Evolutionary conservation across 2,797 vertebrate species (phyloP).

Genomic region (Urosaurus nigricauda): DNA sequence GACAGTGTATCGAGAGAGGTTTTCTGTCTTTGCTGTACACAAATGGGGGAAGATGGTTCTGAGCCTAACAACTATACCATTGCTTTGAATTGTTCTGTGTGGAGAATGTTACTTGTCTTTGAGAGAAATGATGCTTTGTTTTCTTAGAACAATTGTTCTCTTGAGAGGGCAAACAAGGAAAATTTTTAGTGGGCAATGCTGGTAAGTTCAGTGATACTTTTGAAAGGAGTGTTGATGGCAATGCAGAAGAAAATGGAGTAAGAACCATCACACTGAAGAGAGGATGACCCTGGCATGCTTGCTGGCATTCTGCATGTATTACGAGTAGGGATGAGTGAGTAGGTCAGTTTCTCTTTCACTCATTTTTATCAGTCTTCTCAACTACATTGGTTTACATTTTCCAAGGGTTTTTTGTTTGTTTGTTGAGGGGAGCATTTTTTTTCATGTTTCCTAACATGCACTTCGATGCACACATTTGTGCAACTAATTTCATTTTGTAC

Average conservation of each 20-base stretch:
- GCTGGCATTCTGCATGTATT: background rate
- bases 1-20: background rate
- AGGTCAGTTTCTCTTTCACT: background rate
- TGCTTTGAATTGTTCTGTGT: background rate
- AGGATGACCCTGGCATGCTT: background rate
- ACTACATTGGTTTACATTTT: background rate
- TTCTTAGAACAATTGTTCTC: background rate
- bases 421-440: background rate
- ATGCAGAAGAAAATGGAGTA: background rate
- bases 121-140: slow-evolving; percentile 1
- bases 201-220: background rate
- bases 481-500: background rate
- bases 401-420: background rate
- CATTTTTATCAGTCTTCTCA: background rate
- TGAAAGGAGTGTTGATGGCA: background rate
- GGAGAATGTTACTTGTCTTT: background rate
- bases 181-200: background rate
- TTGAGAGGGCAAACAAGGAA: slow-evolving; percentile 8
- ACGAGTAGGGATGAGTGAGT: background rate
- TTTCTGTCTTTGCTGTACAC: background rate
- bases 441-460: background rate
- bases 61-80: background rate
- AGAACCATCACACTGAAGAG: background rate
- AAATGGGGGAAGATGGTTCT: background rate
- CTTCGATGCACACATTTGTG: background rate